Evolutionary conservation across 2,888 invertebrate genomes (phyloP).

Genomic region (Cephus sareptanus): DNA sequence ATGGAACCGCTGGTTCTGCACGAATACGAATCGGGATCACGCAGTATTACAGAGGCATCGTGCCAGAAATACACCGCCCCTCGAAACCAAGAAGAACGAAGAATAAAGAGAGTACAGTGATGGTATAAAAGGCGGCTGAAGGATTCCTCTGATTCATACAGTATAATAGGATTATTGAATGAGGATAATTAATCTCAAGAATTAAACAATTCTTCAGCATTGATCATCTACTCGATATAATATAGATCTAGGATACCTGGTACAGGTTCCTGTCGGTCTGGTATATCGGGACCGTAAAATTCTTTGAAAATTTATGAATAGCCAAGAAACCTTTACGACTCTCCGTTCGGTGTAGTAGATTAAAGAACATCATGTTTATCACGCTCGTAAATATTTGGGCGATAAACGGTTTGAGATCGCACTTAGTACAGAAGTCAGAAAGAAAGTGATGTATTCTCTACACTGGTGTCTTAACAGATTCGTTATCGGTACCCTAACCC

Average conservation of each 20-base stretch:
- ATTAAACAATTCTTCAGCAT: not conserved
- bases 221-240: not conserved
- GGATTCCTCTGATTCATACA: not conserved
- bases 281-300: not conserved
- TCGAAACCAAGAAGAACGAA: not conserved
- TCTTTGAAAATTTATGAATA: slow-evolving; percentile 7
- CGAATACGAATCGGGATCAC: slow-evolving; percentile 3
- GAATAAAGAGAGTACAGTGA: not conserved
- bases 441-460: slow-evolving; percentile 5
- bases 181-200: not conserved
- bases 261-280: not conserved
- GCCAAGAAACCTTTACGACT: slow-evolving; percentile 17
- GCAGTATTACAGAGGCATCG: not conserved
- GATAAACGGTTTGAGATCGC: slow-evolving; percentile 50
- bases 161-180: not conserved
- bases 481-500: not conserved
- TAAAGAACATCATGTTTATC: slow-evolving; percentile 55
- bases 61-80: slow-evolving; percentile 4
- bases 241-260: not conserved
- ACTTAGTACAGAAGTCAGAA: slow-evolving; percentile 22
- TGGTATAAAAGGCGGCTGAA: not conserved
- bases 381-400: slow-evolving; percentile 54
- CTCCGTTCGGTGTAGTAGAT: slow-evolving; percentile 33
- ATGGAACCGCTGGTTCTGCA: not conserved
- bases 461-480: not conserved